Evolutionary conservation across 2,888 invertebrate genomes (phyloP), one percentile per base, ranked within the genome.

Genomic region (Scaptomyza polygonia): DNA sequence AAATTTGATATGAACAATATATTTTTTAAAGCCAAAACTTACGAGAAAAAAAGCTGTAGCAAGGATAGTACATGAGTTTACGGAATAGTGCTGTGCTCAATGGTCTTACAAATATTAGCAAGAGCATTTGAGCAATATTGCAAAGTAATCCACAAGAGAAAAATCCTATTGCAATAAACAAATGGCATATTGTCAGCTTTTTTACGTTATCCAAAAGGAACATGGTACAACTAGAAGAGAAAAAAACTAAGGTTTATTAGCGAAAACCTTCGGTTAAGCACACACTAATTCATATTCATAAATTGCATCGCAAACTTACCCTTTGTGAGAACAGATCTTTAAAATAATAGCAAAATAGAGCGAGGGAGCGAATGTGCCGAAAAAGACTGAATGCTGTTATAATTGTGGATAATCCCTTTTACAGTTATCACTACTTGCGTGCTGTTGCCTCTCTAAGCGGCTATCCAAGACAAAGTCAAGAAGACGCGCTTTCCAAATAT

Each of bases 41-140:
- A 98, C 98, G 97, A 91, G 95, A 94, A 93, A 97, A 97, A 86
- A 97, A 94, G 72, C 96, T 95, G 91, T 96, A 98, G 84, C 96
- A 95, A 58, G 98, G 93, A 92, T 97, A 97, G 92, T 96, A 97
- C 92, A 96, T 97, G 73, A 98, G 93, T 93, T 95, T 96, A 89
- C 98, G 94, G 92, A 95, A 98, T 64, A 96, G 92, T 73, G 92
- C 92, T 92, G 95, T 95, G 91, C 95, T 95, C 88, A 97, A 94
- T 25, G 96, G 97, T 91, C 95, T 95, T 62, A 98, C 92, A 67
- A 94, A 93, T 85, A 96, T 92, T 92, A 95, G 96, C 86, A 97
- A 93, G 88, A 96, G 88, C 67, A 95, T 94, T 93, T 98, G 98
- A 79, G 96, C 91, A 79, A 96, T 92, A 93, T 96, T 97, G 70